Evolutionary conservation across 2,797 vertebrate genomes (phyloP).

Genomic region (Malurus splendens): DNA sequence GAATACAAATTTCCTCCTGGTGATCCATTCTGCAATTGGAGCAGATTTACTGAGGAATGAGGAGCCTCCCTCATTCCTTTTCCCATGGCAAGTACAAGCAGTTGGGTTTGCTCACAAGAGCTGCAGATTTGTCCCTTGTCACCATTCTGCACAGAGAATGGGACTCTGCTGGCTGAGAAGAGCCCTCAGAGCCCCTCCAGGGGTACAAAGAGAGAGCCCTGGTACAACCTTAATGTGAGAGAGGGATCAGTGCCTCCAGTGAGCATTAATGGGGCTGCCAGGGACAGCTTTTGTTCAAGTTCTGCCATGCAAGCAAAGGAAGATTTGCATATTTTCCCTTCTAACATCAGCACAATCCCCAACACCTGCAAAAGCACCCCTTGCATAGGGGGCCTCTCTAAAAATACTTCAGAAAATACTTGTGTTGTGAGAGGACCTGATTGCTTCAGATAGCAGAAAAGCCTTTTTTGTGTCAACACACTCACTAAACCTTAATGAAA

Average conservation of each 20-base stretch:
- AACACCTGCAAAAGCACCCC: neutral
- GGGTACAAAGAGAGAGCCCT: neutral
- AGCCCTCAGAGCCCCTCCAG: neutral
- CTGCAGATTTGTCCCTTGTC: neutral
- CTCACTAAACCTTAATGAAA: neutral
- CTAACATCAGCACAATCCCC: neutral
- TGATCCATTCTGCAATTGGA: neutral
- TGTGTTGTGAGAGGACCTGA: neutral
- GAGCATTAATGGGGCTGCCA: neutral
- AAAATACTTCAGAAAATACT: neutral
- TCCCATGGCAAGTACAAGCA: neutral
- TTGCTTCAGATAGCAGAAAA: neutral
- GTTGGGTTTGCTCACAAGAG: neutral
- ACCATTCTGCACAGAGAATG: neutral
- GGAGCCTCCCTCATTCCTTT: neutral
- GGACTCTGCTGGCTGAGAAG: neutral
- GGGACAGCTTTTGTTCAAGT: neutral
- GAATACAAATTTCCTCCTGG: neutral
- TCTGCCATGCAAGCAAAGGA: neutral
- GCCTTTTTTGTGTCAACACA: neutral
- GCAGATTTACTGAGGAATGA: neutral
- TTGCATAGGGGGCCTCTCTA: neutral
- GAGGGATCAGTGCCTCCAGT: neutral
- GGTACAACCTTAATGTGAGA: neutral
- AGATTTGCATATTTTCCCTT: conserved; percentile 2